Evolutionary conservation across 2,113 vertebrate species (phyloP), one percentile per base, ranked within the genome.

Genomic region (Damaliscus lunatus): DNA sequence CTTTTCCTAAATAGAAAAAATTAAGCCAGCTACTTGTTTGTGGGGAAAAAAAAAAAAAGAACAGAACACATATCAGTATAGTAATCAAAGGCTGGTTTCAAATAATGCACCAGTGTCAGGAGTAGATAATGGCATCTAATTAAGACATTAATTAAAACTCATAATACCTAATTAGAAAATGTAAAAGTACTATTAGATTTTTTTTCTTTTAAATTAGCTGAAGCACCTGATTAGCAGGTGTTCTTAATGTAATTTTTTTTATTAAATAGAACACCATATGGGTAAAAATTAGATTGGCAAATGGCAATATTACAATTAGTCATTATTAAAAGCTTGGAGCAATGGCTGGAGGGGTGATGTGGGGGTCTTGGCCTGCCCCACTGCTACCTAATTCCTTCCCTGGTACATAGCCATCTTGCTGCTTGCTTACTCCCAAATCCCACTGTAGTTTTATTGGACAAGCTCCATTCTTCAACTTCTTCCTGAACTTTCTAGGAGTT

Each of bases 111-210:
- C 67, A 29, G 17, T 74, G 31, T n/a, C 27, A 67, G 23, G 23
- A 87, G 71, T 33, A 98, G 96, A 96, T 94, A 94, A 96, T 95
- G 46, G 8, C 52, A 87, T 71, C 36, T 97, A 97, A 98, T 95
- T 97, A 97, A 94, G 67, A 77, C 33, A 97, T 96, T 96, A 97
- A 98, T 98, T 96, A 97, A 94, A 96, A 83, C 67, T 78, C 67
- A 90, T 59, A 97, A 88, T 91, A 83, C 46, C 50, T 94, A 96
- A 98, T 97, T 94, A 97, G 60, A 93, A 96, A 95, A 97, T 96
- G 12, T 94, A 84, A 74, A 88, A 95, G n/a, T 95, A 80, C 21
- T 90, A 23, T 90, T 91, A 71, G 36, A 94, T 31, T 84, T 78
- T 53, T 81, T 92, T 91, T 93, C 23, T 95, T 94, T 91, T 74